A percentile compares a stretch with the other conserved stretches of the same genome.
Evolutionary conservation across 2,888 invertebrate genomes (phyloP).

Genomic region (Hipparchia semele): DNA sequence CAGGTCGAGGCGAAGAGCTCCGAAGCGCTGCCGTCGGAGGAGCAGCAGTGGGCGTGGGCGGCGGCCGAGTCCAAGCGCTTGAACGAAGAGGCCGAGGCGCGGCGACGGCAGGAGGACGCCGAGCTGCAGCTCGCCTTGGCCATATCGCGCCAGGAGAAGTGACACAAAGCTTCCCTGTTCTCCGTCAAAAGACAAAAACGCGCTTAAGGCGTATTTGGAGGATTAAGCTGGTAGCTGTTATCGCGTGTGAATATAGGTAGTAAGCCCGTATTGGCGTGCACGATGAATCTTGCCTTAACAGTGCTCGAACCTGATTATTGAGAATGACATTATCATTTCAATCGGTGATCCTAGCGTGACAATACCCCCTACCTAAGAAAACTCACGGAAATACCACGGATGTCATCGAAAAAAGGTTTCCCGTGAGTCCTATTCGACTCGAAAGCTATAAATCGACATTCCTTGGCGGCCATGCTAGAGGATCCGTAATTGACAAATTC

Average conservation of each 20-base stretch:
- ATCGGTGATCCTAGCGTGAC: not conserved
- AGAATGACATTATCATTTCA: constrained; percentile 10
- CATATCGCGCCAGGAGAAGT: constrained; percentile 83
- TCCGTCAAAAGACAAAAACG: constrained; percentile 19
- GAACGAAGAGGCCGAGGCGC: constrained; percentile 84
- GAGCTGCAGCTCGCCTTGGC: constrained; percentile 89
- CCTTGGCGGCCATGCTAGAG: not conserved
- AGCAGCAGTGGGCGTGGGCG: constrained; percentile 89
- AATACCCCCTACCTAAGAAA: not conserved
- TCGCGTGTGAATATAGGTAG: constrained; percentile 7
- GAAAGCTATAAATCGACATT: not conserved
- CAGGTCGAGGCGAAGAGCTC: constrained; percentile 51
- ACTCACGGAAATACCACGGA: not conserved
- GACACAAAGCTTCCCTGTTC: constrained; percentile 43
- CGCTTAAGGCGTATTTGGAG: constrained; percentile 5
- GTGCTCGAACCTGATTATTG: not conserved
- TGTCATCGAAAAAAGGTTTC: no score
- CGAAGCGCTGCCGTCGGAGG: constrained; percentile 79
- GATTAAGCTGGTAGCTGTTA: not conserved
- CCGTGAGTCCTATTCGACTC: no score
- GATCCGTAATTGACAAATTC: not conserved
- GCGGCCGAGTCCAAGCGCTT: constrained; percentile 86
- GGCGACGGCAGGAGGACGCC: constrained; percentile 86
- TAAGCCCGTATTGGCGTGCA: constrained; percentile 11
- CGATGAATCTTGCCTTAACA: constrained; percentile 32